These are phyloP conservation scores for Callinectes sapidus DNA, from an alignment of 2,888 invertebrate species.

Conservation along the genomic window DNA sequence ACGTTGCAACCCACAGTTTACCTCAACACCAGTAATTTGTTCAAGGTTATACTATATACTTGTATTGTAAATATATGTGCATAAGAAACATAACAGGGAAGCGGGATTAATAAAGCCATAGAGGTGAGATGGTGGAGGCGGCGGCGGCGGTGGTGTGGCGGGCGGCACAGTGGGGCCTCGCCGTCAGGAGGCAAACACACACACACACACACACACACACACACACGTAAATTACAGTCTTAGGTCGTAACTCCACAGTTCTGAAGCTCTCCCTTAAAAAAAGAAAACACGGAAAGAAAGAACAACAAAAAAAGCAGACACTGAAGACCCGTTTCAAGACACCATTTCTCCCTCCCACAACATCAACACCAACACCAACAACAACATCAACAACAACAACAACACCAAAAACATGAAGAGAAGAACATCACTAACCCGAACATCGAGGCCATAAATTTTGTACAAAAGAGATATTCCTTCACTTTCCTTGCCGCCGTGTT, in stretches of 20 bases:
- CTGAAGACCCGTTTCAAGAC: neutral
- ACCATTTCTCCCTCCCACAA: neutral
- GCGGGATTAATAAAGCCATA: neutral
- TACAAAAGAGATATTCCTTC: constrained; percentile 21
- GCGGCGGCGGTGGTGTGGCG: neutral
- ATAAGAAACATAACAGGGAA: neutral
- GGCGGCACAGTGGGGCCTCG: neutral
- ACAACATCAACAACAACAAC: too few species aligned
- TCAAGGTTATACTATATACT: neutral
- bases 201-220: too few species aligned
- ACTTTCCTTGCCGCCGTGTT: neutral
- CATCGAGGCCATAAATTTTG: neutral
- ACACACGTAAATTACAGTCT: neutral
- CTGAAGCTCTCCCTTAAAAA: neutral
- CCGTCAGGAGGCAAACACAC: neutral
- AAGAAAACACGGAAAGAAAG: neutral
- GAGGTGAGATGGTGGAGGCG: neutral
- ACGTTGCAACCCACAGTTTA: neutral
- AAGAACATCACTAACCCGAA: too few species aligned
- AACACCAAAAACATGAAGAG: too few species aligned
- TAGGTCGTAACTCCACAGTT: neutral
- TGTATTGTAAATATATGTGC: neutral
- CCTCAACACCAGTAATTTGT: neutral
- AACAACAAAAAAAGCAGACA: neutral
- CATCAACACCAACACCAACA: too few species aligned